A percentile compares a stretch with the other conserved stretches of the same genome.
Conservation (phyloP, 64 coral and sea anemone genomes). For the Astreopora myriophthalma region DNA sequence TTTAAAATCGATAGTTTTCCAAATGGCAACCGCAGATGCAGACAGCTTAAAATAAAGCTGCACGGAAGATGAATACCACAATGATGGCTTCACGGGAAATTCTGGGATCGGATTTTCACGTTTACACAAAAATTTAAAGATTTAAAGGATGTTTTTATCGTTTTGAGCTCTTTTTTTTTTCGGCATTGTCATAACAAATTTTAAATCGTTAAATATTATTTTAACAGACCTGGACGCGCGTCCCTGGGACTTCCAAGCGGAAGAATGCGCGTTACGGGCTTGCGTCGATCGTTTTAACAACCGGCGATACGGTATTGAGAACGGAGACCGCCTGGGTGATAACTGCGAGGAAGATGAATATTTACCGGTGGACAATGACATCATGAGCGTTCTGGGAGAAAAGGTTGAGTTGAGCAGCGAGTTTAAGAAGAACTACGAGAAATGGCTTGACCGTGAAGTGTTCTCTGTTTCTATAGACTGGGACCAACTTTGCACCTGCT, state of each 20-base stretch:
- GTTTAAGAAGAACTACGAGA: constrained; percentile 97
- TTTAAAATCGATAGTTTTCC: not conserved
- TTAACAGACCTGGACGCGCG: constrained; percentile 93
- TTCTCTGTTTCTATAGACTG: constrained; percentile 92
- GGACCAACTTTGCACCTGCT: constrained; percentile 94
- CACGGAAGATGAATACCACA: no score
- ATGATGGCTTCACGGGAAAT: no score
- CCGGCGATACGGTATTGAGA: constrained; percentile 77
- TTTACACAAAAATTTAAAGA: no score
- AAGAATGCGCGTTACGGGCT: constrained; percentile 85
- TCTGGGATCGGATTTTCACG: no score
- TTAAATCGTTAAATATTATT: no score
- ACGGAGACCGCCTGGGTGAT: not conserved
- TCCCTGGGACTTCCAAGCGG: constrained; percentile 98
- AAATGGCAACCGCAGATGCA: accelerated
- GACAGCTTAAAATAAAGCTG: no score
- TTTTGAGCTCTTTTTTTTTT: no score
- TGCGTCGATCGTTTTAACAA: constrained; percentile 96
- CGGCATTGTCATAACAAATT: no score
- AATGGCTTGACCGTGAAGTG: constrained; percentile 97
- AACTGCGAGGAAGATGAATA: constrained; percentile 66
- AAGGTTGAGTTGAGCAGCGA: constrained; percentile 82
- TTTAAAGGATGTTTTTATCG: no score
- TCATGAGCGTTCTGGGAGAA: constrained; percentile 84
- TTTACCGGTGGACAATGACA: constrained; percentile 80